These are phyloP conservation scores for Eupelmus urozonus DNA, from an alignment of 2,888 invertebrate species.

Conservation along the genomic window DNA sequence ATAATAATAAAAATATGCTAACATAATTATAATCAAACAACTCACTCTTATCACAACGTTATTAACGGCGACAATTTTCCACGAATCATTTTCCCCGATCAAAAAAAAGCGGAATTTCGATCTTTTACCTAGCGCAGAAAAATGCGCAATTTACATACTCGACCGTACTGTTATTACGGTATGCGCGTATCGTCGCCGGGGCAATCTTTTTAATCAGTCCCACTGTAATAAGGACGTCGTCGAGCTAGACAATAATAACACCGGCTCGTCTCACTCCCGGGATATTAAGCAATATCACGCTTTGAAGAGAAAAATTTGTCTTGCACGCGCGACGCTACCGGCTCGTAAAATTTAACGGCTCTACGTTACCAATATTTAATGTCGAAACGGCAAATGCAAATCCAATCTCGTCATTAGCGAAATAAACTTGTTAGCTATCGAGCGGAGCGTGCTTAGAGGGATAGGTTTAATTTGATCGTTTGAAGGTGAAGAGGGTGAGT, in stretches of 20 bases:
- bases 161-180: constrained; percentile 19
- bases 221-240: constrained; percentile 63
- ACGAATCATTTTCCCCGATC: constrained; percentile 1
- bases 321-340: neutral
- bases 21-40: too few relatives aligned
- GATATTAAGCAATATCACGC: neutral
- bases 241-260: constrained; percentile 48
- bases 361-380: too few relatives aligned
- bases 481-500: too few relatives aligned
- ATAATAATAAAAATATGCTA: too few relatives aligned
- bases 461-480: too few relatives aligned
- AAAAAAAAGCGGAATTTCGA: neutral
- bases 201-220: constrained; percentile 68
- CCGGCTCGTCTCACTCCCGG: neutral
- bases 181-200: too few relatives aligned
- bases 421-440: neutral
- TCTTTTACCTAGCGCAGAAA: neutral
- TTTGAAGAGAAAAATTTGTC: neutral
- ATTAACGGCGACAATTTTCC: constrained; percentile 15
- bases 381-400: too few relatives aligned
- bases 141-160: constrained; percentile 44
- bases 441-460: too few relatives aligned
- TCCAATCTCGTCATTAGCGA: constrained; percentile 29
- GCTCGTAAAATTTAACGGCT: constrained; percentile 38
- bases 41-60: too few relatives aligned